Evolutionary conservation across 2,113 vertebrate genomes (phyloP).

Genomic region (Peromyscus leucopus): DNA sequence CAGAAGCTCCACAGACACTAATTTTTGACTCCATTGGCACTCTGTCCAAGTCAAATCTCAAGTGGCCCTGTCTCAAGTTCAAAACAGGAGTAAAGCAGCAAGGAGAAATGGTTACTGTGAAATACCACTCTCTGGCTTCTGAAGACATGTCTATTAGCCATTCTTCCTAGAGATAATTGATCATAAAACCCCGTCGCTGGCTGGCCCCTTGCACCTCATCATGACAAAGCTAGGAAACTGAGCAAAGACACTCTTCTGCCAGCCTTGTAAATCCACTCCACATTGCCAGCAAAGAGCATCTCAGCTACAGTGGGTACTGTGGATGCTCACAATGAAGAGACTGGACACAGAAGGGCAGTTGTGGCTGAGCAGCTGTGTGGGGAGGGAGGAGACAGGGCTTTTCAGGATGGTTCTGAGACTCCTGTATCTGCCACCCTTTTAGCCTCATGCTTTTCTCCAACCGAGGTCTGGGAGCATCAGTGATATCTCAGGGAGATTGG

Average conservation of each 20-base stretch:
- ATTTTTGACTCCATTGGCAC: not conserved
- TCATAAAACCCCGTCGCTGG: constrained; percentile 69
- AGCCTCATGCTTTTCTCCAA: not conserved
- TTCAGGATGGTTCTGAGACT: not conserved
- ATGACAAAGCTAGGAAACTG: constrained; percentile 10
- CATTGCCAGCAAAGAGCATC: not conserved
- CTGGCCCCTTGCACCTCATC: not conserved
- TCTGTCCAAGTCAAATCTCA: not conserved
- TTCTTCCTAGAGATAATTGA: constrained; percentile 39
- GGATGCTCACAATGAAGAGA: not conserved
- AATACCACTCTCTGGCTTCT: constrained; percentile 66
- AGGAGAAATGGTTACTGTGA: constrained; percentile 27
- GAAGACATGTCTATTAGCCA: constrained; percentile 51
- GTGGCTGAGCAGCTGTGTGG: fast-evolving
- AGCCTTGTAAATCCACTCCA: constrained; percentile 11
- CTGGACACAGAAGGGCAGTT: not conserved
- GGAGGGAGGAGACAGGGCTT: fast-evolving
- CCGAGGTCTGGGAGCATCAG: too few relatives aligned
- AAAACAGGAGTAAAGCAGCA: not conserved
- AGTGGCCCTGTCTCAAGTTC: not conserved
- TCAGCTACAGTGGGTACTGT: not conserved
- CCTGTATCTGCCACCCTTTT: fast-evolving
- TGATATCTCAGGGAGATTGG: not conserved
- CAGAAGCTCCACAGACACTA: fast-evolving
- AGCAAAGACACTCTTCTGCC: not conserved